phyloP scores from a whole-genome alignment of 2,113 vertebrate species.

The Vicugna pacos region DNA sequence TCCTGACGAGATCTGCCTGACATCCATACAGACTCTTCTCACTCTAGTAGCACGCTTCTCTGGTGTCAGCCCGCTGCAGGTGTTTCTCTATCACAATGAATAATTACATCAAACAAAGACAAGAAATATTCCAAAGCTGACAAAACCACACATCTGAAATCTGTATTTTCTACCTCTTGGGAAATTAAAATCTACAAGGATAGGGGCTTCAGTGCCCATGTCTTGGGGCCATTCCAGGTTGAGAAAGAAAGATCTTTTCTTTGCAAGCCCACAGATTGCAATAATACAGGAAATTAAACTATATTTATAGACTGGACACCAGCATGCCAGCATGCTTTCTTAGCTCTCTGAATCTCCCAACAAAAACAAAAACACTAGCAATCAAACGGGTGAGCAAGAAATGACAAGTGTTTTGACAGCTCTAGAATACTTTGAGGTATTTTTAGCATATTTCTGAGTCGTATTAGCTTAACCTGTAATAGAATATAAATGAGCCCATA shows the following conservation, averaged over 20 bases:
- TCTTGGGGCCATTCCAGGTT: conserved; percentile 78
- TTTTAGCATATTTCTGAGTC: conserved; percentile 89
- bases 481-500: conserved; percentile 93
- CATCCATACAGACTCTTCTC: conserved; percentile 22
- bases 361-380: conserved; percentile 87
- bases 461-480: conserved; percentile 92
- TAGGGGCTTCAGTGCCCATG: conserved; percentile 74
- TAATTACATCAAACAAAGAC: conserved; percentile 77
- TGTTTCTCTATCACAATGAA: conserved; percentile 73
- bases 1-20: conserved; percentile 52
- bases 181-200: conserved; percentile 82
- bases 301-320: conserved; percentile 73
- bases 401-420: conserved; percentile 88
- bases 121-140: conserved; percentile 70
- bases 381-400: conserved; percentile 85
- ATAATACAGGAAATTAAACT: conserved; percentile 73
- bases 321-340: conserved; percentile 66
- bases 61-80: not conserved
- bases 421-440: conserved; percentile 89
- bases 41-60: conserved; percentile 2
- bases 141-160: conserved; percentile 76
- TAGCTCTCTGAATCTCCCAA: conserved; percentile 80
- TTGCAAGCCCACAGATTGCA: conserved; percentile 31
- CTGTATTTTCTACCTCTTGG: conserved; percentile 59
- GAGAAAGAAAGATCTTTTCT: conserved; percentile 73